Evolutionary conservation across 2,113 vertebrate genomes (phyloP), one percentile per base, ranked within the genome.

Genomic region (Melospiza melodia): DNA sequence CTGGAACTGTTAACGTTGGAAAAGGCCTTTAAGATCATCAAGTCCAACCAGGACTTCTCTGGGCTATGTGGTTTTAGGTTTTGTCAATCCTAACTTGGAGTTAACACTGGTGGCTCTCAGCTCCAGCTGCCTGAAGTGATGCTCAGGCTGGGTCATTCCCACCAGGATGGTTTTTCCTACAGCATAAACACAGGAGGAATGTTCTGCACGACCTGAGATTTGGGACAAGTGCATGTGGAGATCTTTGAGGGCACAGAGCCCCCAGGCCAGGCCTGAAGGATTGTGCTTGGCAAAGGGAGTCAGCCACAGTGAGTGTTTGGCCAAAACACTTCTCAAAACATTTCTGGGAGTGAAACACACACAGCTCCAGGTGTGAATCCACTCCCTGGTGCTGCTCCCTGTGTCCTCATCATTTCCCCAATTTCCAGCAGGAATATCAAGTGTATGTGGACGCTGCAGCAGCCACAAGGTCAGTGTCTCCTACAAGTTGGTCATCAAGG

Each of bases 391-490:
- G 30, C 35, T 68, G 7, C 46, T 59, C 2, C 7, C 4, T 4
- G 4, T 15, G 30, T 35, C 49, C 61, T 58, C 46, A 48, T 39
- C 24, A 5, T 33, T 84, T 31, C 25, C 39, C 33, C 43, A 54
- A 0, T 33, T 73, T 37, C 33, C n/a, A 33, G 12, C 49, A 62
- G 35, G 10, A 43, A 37, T 18, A 35, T 7, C 2, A 0, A 41
- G 37, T 20, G 12, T 17, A 4, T 72, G 48, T 51, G 43, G 33
- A 19, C 15, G 7, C 58, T 58, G 31, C 67, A 44, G 44, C 1
- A 28, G 7, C 19, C 44, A n/a, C 57, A 35, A 65, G 41, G 63
- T 84, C 7, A 0, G 5, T 11, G 22, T 35, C 37, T 77, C 68
- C 68, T 46, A 28, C n/a, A 14, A n/a, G 11, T 0, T 46, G 37